Percentiles rank a stretch among this genome's conserved stretches.
Conservation (phyloP, 2,888 invertebrate species). For the Ormyrus labotus region DNA sequence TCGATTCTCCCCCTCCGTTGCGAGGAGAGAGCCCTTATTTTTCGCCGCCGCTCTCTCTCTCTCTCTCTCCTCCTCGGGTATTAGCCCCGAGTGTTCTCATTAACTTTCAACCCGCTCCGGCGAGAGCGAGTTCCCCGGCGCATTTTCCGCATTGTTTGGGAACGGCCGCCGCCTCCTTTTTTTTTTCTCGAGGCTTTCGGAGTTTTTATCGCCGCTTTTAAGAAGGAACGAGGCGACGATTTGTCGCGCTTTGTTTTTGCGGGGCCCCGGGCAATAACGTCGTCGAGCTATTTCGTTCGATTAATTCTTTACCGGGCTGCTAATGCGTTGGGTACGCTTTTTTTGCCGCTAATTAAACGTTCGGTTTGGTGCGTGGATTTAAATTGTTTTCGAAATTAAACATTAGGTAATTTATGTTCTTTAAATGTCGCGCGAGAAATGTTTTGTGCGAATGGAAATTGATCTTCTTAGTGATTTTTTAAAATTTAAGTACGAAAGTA, state of each 20-base stretch:
- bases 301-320: background rate
- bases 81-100: constrained; percentile 39
- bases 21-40: constrained; percentile 22
- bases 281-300: constrained; percentile 24
- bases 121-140: too few species aligned
- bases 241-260: constrained; percentile 39
- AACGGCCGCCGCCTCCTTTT: background rate
- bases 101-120: constrained; percentile 40
- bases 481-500: too few species aligned
- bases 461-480: too few species aligned
- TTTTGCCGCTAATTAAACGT: background rate
- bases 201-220: constrained; percentile 16
- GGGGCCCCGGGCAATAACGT: constrained; percentile 5
- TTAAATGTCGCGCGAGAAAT: background rate
- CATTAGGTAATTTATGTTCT: too few species aligned
- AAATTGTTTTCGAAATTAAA: too few species aligned
- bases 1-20: constrained; percentile 1
- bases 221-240: constrained; percentile 37
- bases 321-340: background rate
- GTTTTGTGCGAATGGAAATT: background rate
- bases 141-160: too few species aligned
- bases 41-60: constrained; percentile 1
- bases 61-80: constrained; percentile 8
- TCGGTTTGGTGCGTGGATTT: too few species aligned
- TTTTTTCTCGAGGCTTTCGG: background rate